Evolutionary conservation across 2,113 vertebrate species (phyloP), one percentile per base, ranked within the genome.

Genomic region (Leptobrachium ailaonicum): DNA sequence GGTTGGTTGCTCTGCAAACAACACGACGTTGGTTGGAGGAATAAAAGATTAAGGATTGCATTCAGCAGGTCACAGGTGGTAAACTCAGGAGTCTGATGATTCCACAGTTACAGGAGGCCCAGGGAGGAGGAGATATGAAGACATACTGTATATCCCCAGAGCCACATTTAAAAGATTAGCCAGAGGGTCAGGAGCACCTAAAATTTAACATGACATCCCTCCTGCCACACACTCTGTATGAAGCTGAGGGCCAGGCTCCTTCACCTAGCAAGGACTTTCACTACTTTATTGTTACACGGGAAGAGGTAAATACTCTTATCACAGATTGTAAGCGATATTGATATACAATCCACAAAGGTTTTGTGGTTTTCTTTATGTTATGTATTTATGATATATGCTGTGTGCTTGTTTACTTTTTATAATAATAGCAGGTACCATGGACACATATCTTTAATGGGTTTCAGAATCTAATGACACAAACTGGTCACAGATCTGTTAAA

Each of bases 231-330:
- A 74, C 50, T 11, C 70, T 86, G 41, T 83, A 45, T 0, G n/a
- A 83, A 78, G 44, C 75, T 71, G 42, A 68, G 6, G 58, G 60
- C 41, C 84, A 80, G 62, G 79, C 70, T 54, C 73, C 79, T 50
- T 2, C 82, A 54, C 84, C 73, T 5, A 82, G 74, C 66, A 88
- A 88, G 76, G 84, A 83, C 32, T 84, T 84, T 20, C 79, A 86
- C 12, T 4, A 66, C 74, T 71, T 87, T 50, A 13, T 76, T 6
- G 6, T 83, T 71, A 72, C 73, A 41, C 71, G 73, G n/a, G 56
- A 58, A 11, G 80, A 85, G 75, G 84, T 85, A 45, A 84, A 77
- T 66, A 1, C 8, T 69, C 6, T 10, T 41, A n/a, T 66, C 32
- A 32, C 40, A 32, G 4, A 13, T 32, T 3, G 3, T 66, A 2